Base-by-base conservation (phyloP, 1,140 invertebrate genomes). In the Ceratina calcarata region DNA sequence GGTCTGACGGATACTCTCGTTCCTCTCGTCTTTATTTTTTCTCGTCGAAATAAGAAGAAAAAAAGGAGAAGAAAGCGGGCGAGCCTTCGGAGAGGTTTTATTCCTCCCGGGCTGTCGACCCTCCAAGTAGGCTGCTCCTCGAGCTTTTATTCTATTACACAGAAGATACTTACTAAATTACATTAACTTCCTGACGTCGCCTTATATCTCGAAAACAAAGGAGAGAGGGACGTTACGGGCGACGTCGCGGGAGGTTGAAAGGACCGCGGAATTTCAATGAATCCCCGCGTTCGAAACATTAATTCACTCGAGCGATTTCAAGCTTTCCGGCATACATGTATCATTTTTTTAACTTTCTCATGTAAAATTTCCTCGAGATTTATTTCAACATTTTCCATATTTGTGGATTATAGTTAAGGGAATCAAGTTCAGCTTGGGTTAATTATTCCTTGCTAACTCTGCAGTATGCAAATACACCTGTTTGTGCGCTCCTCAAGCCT, bases 91-190 rank as follows among this genome's bases (percentile, higher is more conserved):
- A 57, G 55, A 51, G 24, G 13, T 37, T 62, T 49, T 62, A 64
- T 80, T 61, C 53, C 60, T n/a, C 1, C 8, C 57, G 12, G 62
- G 15, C n/a, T 55, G 72, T 69, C 72, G 65, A 37, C 37, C 58
- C 49, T 73, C 27, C 24, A 6, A 69, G 24, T 72, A 77, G 64
- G 66, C 57, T 69, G 45, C 53, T 79, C 72, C 64, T 65, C 69
- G 18, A n/a, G 65, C 61, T 80, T 76, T 79, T 49, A 73, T 72
- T 78, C 69, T 68, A 82, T 74, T 37, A 73, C 8, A 53, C 13
- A 51, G 67, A 82, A 73, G 58, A 73, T 82, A 78, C 65, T 81
- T 68, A 66, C 8, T 72, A 53, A 77, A 77, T 62, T 77, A 60
- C 18, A 66, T 82, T 82, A 68, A 58, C 67, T 66, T 22, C 10